Conservation (phyloP, 2,797 vertebrate species). For the Fundulus diaphanus region DNA sequence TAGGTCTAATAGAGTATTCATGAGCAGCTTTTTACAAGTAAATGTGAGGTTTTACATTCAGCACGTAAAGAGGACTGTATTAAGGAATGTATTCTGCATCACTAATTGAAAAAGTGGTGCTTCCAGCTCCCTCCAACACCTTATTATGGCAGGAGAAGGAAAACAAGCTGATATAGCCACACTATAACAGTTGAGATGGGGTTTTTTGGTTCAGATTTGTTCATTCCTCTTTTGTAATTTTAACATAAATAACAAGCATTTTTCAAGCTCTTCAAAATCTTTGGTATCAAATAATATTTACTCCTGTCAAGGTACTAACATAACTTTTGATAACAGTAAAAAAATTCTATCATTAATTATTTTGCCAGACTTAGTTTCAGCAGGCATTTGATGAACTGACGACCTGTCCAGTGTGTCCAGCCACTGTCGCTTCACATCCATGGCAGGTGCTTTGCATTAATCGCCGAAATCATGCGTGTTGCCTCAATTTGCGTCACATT, state of each 20-base stretch:
- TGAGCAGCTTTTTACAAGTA: conserved; percentile 15
- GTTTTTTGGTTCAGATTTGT: not conserved
- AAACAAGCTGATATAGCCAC: not conserved
- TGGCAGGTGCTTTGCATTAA: too few species aligned
- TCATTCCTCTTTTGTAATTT: not conserved
- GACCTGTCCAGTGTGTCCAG: too few species aligned
- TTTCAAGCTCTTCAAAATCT: not conserved
- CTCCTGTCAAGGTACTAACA: not conserved
- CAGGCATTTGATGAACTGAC: not conserved
- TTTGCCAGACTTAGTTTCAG: not conserved
- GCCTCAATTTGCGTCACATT: too few species aligned
- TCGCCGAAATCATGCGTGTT: too few species aligned
- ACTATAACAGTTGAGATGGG: too few species aligned
- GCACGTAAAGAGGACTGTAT: conserved; percentile 3
- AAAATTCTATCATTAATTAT: not conserved
- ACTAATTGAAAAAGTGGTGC: conserved; percentile 18
- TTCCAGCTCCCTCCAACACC: conserved; percentile 8
- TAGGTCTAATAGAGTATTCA: conserved; percentile 51
- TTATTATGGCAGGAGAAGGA: not conserved
- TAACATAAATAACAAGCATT: not conserved
- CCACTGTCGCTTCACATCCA: too few species aligned
- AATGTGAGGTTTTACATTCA: conserved; percentile 25
- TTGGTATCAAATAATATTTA: not conserved
- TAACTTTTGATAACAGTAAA: not conserved
- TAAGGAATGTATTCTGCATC: conserved; percentile 15